Evolutionary conservation across 2,797 vertebrate genomes (phyloP).

Genomic region (Chrysocyon brachyurus): DNA sequence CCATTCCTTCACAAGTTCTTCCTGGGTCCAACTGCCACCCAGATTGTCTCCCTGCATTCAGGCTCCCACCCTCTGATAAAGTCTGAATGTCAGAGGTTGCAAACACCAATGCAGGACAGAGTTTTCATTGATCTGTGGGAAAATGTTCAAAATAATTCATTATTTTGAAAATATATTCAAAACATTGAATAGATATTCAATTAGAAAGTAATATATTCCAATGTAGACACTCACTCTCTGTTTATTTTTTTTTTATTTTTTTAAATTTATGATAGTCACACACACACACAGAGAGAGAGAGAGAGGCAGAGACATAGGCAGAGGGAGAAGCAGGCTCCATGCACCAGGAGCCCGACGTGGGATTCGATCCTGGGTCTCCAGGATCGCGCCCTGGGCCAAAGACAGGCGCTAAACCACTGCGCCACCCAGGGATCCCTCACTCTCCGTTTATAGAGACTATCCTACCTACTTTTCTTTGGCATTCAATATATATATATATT

Average conservation of each 20-base stretch:
- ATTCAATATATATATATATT: background rate
- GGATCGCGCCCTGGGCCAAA: no score
- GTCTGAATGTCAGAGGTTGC: background rate
- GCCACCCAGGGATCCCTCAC: no score
- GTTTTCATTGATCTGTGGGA: background rate
- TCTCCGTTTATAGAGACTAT: background rate
- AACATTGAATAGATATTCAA: no score
- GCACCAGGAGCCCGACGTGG: no score
- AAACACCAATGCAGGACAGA: background rate
- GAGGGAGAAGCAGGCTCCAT: no score
- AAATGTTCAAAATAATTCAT: conserved; percentile 10
- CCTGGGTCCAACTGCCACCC: background rate
- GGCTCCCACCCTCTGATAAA: background rate
- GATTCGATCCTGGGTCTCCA: no score
- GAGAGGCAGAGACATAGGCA: no score
- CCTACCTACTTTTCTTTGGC: background rate
- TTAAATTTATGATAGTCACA: no score
- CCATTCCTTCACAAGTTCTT: background rate
- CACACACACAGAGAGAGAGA: no score
- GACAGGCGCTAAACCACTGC: no score
- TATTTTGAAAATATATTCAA: no score
- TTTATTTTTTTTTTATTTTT: background rate
- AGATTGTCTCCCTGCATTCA: no score
- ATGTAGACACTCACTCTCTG: background rate
- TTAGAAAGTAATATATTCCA: background rate